Base-by-base conservation (phyloP, 1,140 invertebrate genomes). In the Andrena cerasifolii region DNA sequence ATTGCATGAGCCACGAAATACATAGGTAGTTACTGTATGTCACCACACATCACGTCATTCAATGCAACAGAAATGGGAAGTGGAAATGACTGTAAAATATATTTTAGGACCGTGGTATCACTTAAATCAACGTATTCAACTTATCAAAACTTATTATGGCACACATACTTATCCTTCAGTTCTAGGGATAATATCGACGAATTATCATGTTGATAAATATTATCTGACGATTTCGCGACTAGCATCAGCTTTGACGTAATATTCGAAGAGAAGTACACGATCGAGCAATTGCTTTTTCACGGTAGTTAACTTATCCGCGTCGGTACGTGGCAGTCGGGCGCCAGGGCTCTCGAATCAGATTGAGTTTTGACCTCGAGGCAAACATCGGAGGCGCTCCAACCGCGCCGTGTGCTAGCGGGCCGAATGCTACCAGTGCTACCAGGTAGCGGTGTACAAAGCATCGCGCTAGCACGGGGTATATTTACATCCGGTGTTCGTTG, bases 401-500 rank as follows among this genome's bases (percentile, higher is more conserved):
- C 67, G 6, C 43, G 47, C 54, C 61, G 18, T 43, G 67, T 45
- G 61, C 28, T 62, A 54, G 54, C 49, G 66, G 36, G 43, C 54
- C 12, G 26, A 65, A 53, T 54, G 82, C 63, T 82, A 74, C 82
- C 56, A 78, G 59, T 58, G 75, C 75, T 83, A 82, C 68, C 80
- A 75, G 70, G 79, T 75, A 78, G 65, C 71, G 40, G 45, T 33
- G 72, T 63, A 81, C 70, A 58, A 67, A 86, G 84, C 80, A 87
- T 85, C 84, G 56, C 71, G 84, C 83, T 85, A 79, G 74, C 79
- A 87, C 82, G 78, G 78, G 71, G 79, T 67, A 87, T 85, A 83
- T 86, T 77, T 84, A 68, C 82, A 82, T 89, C 82, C 87, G 86
- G 84, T 86, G 84, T 89, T 61, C 56, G 75, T 85, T 81, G 80